Conservation (phyloP, 2,113 vertebrate genomes). For the Chionis minor region DNA sequence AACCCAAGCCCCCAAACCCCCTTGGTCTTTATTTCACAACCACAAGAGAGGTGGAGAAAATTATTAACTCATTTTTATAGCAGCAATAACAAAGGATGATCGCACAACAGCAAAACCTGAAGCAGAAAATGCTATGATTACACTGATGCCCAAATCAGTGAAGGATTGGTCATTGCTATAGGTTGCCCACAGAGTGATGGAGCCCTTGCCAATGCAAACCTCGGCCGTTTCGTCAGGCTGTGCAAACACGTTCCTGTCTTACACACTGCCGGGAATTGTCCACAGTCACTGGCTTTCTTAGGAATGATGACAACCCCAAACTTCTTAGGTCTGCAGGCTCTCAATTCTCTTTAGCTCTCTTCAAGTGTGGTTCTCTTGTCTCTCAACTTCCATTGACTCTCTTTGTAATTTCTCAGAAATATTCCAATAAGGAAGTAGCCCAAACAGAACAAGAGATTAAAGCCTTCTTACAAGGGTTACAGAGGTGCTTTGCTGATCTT, state of each 20-base stretch:
- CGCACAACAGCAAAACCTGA: background rate
- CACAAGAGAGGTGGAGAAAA: background rate
- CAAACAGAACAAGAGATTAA: background rate
- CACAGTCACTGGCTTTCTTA: background rate
- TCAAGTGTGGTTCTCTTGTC: background rate
- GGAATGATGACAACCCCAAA: background rate
- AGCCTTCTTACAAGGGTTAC: background rate
- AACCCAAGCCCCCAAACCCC: fast-evolving
- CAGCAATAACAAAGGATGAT: background rate
- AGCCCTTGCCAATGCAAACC: background rate
- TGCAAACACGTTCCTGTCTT: background rate
- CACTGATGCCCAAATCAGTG: background rate
- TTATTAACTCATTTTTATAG: background rate
- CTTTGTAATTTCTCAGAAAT: background rate
- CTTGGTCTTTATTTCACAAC: background rate
- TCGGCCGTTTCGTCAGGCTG: background rate
- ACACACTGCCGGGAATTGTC: background rate
- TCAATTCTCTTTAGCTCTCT: background rate
- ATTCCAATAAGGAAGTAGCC: background rate
- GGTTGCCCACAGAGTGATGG: background rate
- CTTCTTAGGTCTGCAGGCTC: background rate
- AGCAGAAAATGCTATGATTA: background rate
- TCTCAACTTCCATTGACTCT: background rate
- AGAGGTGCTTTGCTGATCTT: background rate
- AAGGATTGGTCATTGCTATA: background rate